Evolutionary conservation across 2,113 vertebrate genomes (phyloP), one percentile per base, ranked within the genome.

Genomic region (Austrofundulus limnaeus): DNA sequence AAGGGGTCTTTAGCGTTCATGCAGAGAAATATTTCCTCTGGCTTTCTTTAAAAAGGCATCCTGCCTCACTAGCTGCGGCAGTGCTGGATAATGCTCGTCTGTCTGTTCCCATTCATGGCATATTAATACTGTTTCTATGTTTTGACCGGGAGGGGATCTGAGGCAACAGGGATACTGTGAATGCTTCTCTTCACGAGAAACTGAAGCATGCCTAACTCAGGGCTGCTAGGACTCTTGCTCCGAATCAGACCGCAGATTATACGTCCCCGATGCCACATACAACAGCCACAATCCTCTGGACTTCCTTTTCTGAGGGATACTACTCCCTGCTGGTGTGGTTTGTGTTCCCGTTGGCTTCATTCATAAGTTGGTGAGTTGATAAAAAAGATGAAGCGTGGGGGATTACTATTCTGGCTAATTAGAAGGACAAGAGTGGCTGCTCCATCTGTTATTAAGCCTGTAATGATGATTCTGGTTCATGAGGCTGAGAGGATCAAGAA

Each of bases 41-140:
- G 69, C 81, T 82, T 70, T 81, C 75, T 81, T 68, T 34, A 34
- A 47, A 52, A 56, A 77, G 73, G 68, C 71, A 63, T 80, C 70
- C 81, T 79, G 76, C 78, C 60, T 28, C 70, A 62, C 57, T 59
- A 46, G 68, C 45, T n/a, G 55, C 78, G 64, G 70, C 71, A 66
- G 63, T 7, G 37, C 65, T 43, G 77, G 81, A 92, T 88, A 90
- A 90, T 85, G 76, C 78, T 72, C 39, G 81, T 87, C 84, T 91
- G 86, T 90, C 87, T 82, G 73, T 88, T 70, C 86, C 75, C 82
- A 90, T 91, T 91, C 88, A 90, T 80, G 73, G 80, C 84, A 90
- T 89, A 91, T 92, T 92, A 90, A 92, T 88, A 90, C 85, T 78
- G 82, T 89, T 85, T 76, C 83, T 89, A 80, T 88, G 85, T 85